Evolutionary conservation across 2,888 invertebrate species (phyloP).

Genomic region (Cosmia trapezina): DNA sequence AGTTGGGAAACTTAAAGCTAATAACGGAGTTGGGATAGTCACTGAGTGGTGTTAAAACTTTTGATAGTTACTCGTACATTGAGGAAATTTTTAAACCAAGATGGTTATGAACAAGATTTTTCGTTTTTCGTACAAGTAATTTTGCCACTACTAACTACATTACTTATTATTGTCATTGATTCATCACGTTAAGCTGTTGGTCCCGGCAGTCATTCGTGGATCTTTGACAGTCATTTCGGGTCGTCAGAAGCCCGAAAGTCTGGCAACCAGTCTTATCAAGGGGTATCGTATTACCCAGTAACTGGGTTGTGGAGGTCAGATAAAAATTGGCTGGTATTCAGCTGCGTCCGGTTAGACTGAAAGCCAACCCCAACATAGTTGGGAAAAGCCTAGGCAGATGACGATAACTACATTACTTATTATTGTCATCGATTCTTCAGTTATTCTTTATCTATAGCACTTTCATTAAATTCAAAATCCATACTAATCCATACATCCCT

Average conservation of each 20-base stretch:
- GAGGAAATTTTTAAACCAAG: neutral
- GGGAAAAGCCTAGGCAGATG: too few species aligned
- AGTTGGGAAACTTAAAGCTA: conserved; percentile 33
- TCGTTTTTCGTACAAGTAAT: neutral
- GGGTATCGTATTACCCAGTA: too few species aligned
- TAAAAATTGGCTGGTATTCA: too few species aligned
- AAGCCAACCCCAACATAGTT: too few species aligned
- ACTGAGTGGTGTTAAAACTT: conserved; percentile 18
- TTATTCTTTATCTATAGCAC: neutral
- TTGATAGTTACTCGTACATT: conserved; percentile 4
- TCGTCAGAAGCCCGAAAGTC: too few species aligned
- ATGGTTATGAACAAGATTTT: neutral
- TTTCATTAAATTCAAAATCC: neutral
- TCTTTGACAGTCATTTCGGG: too few species aligned
- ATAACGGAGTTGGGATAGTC: conserved; percentile 4
- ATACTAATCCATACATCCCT: neutral
- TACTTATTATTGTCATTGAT: neutral
- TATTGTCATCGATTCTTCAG: neutral
- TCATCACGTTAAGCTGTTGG: too few species aligned
- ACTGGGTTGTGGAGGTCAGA: too few species aligned
- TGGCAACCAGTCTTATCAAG: too few species aligned
- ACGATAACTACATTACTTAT: neutral
- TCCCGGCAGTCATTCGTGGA: too few species aligned
- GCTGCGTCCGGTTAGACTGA: too few species aligned
- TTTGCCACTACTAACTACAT: neutral